These are phyloP conservation scores for Gari tellinella DNA, from an alignment of 2,888 invertebrate genomes.

Conservation along the genomic window DNA sequence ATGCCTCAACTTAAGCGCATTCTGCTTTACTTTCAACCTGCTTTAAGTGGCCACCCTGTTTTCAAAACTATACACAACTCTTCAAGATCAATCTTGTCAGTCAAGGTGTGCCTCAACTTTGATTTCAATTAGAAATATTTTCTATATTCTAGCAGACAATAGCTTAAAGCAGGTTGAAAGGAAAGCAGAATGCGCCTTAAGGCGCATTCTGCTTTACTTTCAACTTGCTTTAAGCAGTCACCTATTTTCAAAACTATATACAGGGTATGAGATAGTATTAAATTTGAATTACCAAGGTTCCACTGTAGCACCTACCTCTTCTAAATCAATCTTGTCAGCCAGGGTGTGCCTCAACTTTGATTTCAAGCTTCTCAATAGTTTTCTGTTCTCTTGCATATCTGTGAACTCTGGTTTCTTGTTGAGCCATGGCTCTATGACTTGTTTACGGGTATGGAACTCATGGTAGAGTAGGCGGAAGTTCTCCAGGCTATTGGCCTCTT, in stretches of 20 bases:
- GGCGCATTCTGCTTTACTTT: no score
- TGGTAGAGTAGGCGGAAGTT: constrained; percentile 62
- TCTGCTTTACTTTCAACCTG: no score
- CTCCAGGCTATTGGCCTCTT: constrained; percentile 67
- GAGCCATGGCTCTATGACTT: constrained; percentile 76
- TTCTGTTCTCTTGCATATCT: constrained; percentile 69
- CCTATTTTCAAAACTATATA: no score
- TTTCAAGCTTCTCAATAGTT: constrained; percentile 71
- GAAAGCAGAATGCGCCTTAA: no score
- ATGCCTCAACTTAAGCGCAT: no score
- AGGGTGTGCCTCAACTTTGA: constrained; percentile 79
- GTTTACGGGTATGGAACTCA: constrained; percentile 67
- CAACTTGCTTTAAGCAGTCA: no score
- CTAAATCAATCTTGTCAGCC: constrained; percentile 80
- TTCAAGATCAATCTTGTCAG: constrained; percentile 79
- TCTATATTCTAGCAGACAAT: no score
- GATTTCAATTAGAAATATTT: no score
- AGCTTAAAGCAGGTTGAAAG: no score
- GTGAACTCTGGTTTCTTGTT: constrained; percentile 66
- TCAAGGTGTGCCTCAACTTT: constrained; percentile 78
- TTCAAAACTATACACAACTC: constrained; percentile 76
- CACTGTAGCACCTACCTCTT: constrained; percentile 75
- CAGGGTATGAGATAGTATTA: no score
- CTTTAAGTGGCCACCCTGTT: no score
- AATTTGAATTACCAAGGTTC: no score